Evolutionary conservation across 2,797 vertebrate species (phyloP).

Genomic region (Sciaenops ocellatus): DNA sequence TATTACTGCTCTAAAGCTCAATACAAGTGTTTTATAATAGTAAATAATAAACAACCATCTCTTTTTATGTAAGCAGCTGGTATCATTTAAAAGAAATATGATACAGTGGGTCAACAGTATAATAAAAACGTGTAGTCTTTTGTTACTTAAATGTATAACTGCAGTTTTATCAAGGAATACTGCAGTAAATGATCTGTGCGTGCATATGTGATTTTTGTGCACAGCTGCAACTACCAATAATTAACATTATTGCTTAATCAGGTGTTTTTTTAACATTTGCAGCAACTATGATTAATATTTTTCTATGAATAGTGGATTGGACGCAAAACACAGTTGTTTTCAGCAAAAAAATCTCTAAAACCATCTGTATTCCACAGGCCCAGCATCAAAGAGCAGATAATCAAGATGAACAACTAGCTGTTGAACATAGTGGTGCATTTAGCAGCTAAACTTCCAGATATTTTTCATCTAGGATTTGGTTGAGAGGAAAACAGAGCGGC

Average conservation of each 20-base stretch:
- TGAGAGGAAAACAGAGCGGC: not conserved
- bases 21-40: slow-evolving; percentile 18
- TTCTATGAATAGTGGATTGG: not conserved
- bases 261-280: not conserved
- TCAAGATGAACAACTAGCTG: not conserved
- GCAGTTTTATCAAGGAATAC: not conserved
- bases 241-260: not conserved
- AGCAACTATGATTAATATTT: not conserved
- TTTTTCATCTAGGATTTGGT: not conserved
- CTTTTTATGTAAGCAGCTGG: slow-evolving; percentile 44
- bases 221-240: not conserved
- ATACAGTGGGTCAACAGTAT: not conserved
- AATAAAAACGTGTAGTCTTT: slow-evolving; percentile 4
- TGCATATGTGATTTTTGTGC: not conserved
- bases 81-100: slow-evolving; percentile 24
- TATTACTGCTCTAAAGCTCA: slow-evolving; percentile 23
- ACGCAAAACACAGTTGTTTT: not conserved
- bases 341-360: not conserved
- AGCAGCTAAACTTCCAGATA: not conserved
- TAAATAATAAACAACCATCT: slow-evolving; percentile 10
- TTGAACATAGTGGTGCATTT: not conserved
- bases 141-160: not conserved
- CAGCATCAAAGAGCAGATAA: not conserved
- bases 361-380: too few relatives aligned
- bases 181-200: not conserved